Conservation (phyloP, 2,888 invertebrate genomes). For the Theodoxus fluviatilis region DNA sequence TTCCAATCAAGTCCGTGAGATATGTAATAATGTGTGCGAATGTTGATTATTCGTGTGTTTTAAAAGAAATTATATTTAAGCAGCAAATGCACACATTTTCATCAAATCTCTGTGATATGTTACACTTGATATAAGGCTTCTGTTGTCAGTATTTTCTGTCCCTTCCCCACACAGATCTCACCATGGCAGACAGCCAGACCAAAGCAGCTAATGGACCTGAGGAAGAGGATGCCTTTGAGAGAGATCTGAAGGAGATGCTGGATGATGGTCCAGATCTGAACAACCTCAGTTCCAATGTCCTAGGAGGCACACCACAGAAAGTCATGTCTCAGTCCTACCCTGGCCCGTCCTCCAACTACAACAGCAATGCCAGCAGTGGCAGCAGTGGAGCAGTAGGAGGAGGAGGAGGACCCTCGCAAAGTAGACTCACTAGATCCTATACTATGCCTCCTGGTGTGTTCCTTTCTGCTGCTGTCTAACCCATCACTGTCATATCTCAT, state of each 20-base stretch:
- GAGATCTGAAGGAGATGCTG: slow-evolving; percentile 60
- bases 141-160: too few relatives aligned
- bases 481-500: too few relatives aligned
- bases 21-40: too few relatives aligned
- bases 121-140: too few relatives aligned
- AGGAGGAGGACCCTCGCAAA: slow-evolving; percentile 38
- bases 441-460: slow-evolving; percentile 54
- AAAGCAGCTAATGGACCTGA: slow-evolving; percentile 34
- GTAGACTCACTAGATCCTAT: slow-evolving; percentile 47
- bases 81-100: too few relatives aligned
- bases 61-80: too few relatives aligned
- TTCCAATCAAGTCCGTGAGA: too few relatives aligned
- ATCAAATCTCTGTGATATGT: too few relatives aligned
- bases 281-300: slow-evolving; percentile 56
- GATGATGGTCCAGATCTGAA: slow-evolving; percentile 59
- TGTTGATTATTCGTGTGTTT: too few relatives aligned
- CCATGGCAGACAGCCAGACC: slow-evolving; percentile 28
- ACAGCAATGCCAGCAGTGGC: slow-evolving; percentile 19
- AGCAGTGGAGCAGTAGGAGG: slow-evolving; percentile 21
- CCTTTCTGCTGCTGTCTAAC: background rate
- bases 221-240: slow-evolving; percentile 60
- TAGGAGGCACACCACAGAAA: slow-evolving; percentile 42
- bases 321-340: slow-evolving; percentile 35
- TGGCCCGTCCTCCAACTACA: slow-evolving; percentile 31
- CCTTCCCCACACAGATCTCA: too few relatives aligned